Base-by-base conservation (phyloP, 2,888 invertebrate genomes). In the Corythucha ciliata region DNA sequence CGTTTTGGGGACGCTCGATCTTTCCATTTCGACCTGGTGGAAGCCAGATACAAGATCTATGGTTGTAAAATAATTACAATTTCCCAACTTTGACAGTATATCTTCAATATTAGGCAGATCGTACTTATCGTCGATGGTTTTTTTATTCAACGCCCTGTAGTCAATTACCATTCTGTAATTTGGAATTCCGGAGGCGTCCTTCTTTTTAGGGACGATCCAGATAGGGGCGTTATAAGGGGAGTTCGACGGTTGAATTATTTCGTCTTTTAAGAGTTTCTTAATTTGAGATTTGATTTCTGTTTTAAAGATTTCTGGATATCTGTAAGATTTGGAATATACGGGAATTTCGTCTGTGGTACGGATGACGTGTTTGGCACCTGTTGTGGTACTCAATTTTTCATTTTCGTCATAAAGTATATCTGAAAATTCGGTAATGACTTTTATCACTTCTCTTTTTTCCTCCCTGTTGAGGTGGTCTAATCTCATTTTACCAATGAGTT, bases 281-380 rank as follows among this genome's bases (percentile, higher is more conserved):
- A 29, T 12, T 12, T 29, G 29, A 6, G 42, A 57, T 4, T 66
- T 59, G 1, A 68, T 65, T 55, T 66, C 67, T n/a, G 41, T 25
- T 48, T 64, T 58, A 57, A 66, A 63, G 20, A 61, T 56, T 18
- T 63, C 58, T 0, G 67, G 68, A 48, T 66, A 66, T 7, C 66
- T 54, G 52, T 67, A 67, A 4, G 60, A 59, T 60, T 67, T 65
- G 0, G 62, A 54, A 39, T 60, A 61, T 4, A 66, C 61, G 1
- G 65, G 66, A 8, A 57, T 54, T 6, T 59, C 39, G 2, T 60
- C 57, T 1, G 53, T 59, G 1, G 63, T 64, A 24, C 57, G 54
- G 14, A 69, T 68, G 40, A 62, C 52, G 27, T 68, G 67, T 50
- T 61, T 62, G 1, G 65, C 57, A 7, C 60, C 42, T 27, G 64